Base-by-base conservation (phyloP, 2,888 invertebrate species). In the Urechis unicinctus region DNA sequence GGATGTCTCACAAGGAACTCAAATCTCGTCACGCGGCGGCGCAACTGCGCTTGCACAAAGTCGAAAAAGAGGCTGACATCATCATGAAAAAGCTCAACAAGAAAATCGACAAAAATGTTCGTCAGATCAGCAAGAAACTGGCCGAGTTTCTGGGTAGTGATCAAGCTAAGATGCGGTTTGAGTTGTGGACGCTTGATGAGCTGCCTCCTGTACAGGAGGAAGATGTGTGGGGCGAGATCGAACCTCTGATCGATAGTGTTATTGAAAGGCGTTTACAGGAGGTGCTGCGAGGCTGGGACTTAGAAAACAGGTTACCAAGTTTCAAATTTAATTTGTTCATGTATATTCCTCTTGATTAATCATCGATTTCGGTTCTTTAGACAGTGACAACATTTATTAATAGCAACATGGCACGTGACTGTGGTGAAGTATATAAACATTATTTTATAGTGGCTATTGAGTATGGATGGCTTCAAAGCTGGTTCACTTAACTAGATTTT, bases 191-290 rank as follows among this genome's bases (percentile, higher is more conserved):
- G 3, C 42, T 55, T 29, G 51, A 55, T 30, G 47, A 60, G 46
- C 48, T 60, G 30, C 57, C 60, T 2, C n/a, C 25, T 2, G 57
- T 55, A 4, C 42, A 45, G 24, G 51, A 48, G 22, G 52, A 55
- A 25, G 60, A 60, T 31, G 24, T 55, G 22, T 60, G 60, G 60
- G 49, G 30, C 6, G 60, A 60, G n/a, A 31, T 57, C 3, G 60
- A 57, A 46, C 29, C 55, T 2, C 52, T 58, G n/a, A 43, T 60
- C 9, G 57, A 57, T 47, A 28, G 41, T 42, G 30, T 52, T 28
- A 60, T 60, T 4, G 60, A 60, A 47, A 47, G 30, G 31, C 25
- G 53, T 6, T 53, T 60, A 41, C 29, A 50, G 28, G 52, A 58
- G 21, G 26, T 57, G 1, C 45, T 60, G 24, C 43, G 55, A 2